phyloP scores from a whole-genome alignment of 2,797 vertebrate genomes.

The Gymnodraco acuticeps region DNA sequence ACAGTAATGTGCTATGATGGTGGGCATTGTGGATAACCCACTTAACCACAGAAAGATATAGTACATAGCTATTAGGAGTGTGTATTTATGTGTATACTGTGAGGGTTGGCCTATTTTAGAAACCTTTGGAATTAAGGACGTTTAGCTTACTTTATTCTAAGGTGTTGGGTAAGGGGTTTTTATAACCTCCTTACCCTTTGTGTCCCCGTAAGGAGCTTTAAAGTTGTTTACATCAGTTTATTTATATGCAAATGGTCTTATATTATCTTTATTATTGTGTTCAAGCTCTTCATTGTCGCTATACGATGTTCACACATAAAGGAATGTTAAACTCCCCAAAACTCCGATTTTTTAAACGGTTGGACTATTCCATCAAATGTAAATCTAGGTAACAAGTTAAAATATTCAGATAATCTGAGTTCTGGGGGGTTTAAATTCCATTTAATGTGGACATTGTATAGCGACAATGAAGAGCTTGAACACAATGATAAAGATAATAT shows the following conservation, averaged over 20 bases:
- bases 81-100: constrained; percentile 13
- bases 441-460: neutral
- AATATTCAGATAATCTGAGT: too few relatives aligned
- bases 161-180: neutral
- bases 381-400: too few relatives aligned
- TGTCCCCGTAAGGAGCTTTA: neutral
- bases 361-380: too few relatives aligned
- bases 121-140: neutral
- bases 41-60: constrained; percentile 13
- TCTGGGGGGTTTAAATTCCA: neutral
- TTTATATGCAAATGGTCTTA: neutral
- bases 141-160: neutral
- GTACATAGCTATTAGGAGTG: constrained; percentile 19
- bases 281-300: neutral
- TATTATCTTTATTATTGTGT: neutral
- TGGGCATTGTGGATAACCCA: constrained; percentile 11
- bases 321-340: neutral
- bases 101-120: neutral
- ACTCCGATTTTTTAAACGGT: too few relatives aligned
- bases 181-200: neutral
- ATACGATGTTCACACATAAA: neutral
- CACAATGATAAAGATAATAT: neutral
- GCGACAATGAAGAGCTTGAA: neutral
- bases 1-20: constrained; percentile 33
- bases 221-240: neutral